Evolutionary conservation across 2,113 vertebrate genomes (phyloP), one percentile per base, ranked within the genome.

Genomic region (Clarias magur): DNA sequence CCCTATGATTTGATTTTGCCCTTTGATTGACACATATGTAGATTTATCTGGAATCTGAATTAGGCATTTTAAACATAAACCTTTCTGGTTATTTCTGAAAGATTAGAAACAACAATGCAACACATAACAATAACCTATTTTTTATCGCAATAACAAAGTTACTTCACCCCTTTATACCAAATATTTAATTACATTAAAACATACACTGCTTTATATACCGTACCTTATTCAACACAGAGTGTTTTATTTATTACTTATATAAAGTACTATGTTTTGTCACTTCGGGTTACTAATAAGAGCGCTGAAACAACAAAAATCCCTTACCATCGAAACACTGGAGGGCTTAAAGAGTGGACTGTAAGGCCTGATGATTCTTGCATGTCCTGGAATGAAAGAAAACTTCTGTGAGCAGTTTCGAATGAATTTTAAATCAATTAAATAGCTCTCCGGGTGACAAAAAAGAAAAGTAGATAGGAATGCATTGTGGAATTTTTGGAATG

Each of bases 291-390:
- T 21, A 63, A 38, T 17, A 82, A 23, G 2, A 16, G 62, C 30
- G 30, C 9, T 19, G 15, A 23, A 54, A 80, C 3, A 30, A n/a
- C 42, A 34, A 15, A n/a, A 59, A 63, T 27, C 4, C 59, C 54
- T 84, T n/a, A 89, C 88, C 65, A 8, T 25, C 48, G 75, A 72
- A 86, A 65, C 38, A 38, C n/a, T 84, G 75, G 88, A 80, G n/a
- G 53, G 80, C 72, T 65, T 56, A 16, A 82, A 30, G 9, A 12
- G 59, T 67, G 84, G 60, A 27, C 48, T 17, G 17, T 21, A 19
- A 54, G 56, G 16, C 11, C 65, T 23, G 34, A 48, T 60, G 30
- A 38, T 56, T 60, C 84, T 83, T 68, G 80, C 78, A 73, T 83
- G 15, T 27, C 85, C 88, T 89, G 85, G 19, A 89, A n/a, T 7